Percentiles rank a stretch among this genome's conserved stretches.
Conservation (phyloP, 2,888 invertebrate species). For the Metopia argyrocephala region DNA sequence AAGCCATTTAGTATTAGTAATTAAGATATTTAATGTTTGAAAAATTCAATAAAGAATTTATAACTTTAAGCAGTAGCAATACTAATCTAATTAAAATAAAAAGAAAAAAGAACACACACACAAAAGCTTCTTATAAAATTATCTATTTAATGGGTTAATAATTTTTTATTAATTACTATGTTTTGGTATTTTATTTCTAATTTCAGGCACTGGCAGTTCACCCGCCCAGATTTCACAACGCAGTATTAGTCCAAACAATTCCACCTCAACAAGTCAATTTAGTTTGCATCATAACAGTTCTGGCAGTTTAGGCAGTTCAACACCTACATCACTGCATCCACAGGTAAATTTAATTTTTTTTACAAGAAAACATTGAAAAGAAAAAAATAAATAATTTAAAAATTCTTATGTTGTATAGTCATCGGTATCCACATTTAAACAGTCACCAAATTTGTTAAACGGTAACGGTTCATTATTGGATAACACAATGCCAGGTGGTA, state of each 20-base stretch:
- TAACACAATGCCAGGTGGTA: constrained; percentile 84
- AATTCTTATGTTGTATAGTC: constrained; percentile 70
- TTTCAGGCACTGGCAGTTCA: constrained; percentile 79
- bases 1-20: not conserved
- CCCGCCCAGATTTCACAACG: constrained; percentile 79
- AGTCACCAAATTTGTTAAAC: constrained; percentile 78
- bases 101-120: not conserved
- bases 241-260: constrained; percentile 79
- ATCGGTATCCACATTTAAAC: constrained; percentile 78
- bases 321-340: constrained; percentile 78
- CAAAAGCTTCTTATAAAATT: not conserved
- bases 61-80: not conserved
- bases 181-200: constrained; percentile 25
- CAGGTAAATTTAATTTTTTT: constrained; percentile 70
- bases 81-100: not conserved
- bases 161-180: not conserved
- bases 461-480: constrained; percentile 77
- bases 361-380: not conserved
- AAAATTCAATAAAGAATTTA: not conserved
- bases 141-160: constrained; percentile 15
- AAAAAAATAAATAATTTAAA: not conserved
- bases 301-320: constrained; percentile 78
- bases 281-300: constrained; percentile 79
- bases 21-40: not conserved
- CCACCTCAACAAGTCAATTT: constrained; percentile 79